A percentile compares a stretch with the other conserved stretches of the same genome.
Evolutionary conservation across 1,140 invertebrate genomes (phyloP).

Genomic region (Nephila pilipes): DNA sequence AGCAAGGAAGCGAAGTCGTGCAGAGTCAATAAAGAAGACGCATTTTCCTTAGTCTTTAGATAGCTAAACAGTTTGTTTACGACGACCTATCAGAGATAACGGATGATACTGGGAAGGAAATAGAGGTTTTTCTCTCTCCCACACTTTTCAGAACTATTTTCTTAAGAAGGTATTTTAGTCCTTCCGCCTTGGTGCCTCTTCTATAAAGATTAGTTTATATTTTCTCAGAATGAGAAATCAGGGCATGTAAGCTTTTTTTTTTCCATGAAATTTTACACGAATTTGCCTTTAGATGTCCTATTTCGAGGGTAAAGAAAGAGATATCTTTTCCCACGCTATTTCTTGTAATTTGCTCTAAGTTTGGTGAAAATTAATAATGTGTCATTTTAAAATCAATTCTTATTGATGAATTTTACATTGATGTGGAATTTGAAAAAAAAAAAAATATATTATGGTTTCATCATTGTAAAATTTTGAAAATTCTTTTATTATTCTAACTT

Average conservation of each 20-base stretch:
- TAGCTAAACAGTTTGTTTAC: background rate
- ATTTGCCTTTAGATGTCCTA: background rate
- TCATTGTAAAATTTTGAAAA: too few species aligned
- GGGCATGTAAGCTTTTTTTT: background rate
- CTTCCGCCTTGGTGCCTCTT: background rate
- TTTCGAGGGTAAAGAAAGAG: background rate
- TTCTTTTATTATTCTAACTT: too few species aligned
- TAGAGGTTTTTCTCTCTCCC: background rate
- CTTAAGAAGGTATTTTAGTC: background rate
- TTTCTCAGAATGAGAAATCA: background rate
- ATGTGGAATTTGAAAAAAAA: too few species aligned
- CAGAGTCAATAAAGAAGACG: background rate
- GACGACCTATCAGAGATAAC: background rate
- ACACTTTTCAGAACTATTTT: background rate
- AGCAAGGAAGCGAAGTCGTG: background rate
- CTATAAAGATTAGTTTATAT: background rate
- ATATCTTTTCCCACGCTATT: background rate
- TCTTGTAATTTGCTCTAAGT: background rate
- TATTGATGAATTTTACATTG: background rate
- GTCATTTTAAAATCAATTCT: background rate
- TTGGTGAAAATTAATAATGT: background rate
- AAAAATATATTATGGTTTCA: too few species aligned
- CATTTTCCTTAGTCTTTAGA: background rate
- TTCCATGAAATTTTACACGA: background rate
- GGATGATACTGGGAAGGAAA: background rate